Evolutionary conservation across 1,140 invertebrate genomes (phyloP), one percentile per base, ranked within the genome.

Genomic region (Asobara japonica): DNA sequence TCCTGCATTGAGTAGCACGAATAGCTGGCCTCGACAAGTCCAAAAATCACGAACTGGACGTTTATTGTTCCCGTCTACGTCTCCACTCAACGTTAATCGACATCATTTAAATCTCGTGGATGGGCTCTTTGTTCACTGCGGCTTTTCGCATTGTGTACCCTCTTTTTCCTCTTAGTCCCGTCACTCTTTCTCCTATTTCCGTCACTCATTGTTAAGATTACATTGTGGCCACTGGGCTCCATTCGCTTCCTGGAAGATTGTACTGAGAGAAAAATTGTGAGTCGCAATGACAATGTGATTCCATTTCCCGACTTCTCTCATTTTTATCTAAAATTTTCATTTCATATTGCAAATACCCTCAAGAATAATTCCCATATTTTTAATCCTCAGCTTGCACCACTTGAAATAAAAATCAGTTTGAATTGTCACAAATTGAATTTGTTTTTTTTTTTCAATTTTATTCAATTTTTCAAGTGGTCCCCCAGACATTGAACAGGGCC

Each of bases 21-120:
- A 27, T 10, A 25, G 22, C 13, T 8, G 25, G 22, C 3, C 5
- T 7, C 11, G 20, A 2, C 2, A 11, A 56, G 25, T 25, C 18
- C 22, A 56, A 56, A 56, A 5, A 51, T 16, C n/a, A 25, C 22
- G 3, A 25, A 18, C 51, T 56, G 20, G 4, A 25, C 51, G 51
- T 56, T 56, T 27, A 56, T 56, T 56, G 22, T 56, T 56, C 51
- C 25, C 51, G 13, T 7, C 22, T 10, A 10, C 51, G 18, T 56
- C 22, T 56, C 51, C 22, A 27, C 51, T 56, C 51, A 25, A 56
- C 51, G 51, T 56, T 56, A 56, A 56, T 56, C 51, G 51, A 56
- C 51, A 56, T 56, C 51, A 56, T 56, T 56, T 56, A 56, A 56
- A 56, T 56, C 51, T 22, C 22, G 1, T 25, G 51, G 51, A 27